Evolutionary conservation across 2,113 vertebrate genomes (phyloP).

Genomic region (Monopterus albus): DNA sequence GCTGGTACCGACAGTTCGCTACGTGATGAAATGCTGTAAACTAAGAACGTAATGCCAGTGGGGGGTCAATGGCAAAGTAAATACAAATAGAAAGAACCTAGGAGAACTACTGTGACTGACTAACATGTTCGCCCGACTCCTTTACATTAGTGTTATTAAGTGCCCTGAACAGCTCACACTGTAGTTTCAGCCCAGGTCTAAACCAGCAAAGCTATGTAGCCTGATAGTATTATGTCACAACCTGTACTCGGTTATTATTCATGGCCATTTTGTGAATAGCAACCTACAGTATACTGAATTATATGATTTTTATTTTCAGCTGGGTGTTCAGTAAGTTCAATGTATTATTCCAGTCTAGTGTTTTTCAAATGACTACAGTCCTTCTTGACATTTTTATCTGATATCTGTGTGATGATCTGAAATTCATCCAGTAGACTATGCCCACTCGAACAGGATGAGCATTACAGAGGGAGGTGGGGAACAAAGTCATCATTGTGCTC

Average conservation of each 20-base stretch:
- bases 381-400: conserved; percentile 1
- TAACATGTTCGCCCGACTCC: conserved; percentile 6
- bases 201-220: conserved; percentile 63
- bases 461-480: neutral
- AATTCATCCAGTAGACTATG: neutral
- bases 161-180: conserved; percentile 38
- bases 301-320: neutral
- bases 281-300: neutral
- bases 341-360: conserved; percentile 15
- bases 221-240: neutral
- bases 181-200: conserved; percentile 24
- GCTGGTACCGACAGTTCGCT: no score
- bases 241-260: conserved; percentile 2
- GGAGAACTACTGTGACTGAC: no score
- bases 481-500: no score
- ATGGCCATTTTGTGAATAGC: conserved; percentile 10
- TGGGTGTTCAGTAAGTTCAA: neutral
- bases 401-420: conserved; percentile 2
- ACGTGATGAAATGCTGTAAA: no score
- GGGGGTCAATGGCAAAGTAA: no score
- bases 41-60: no score
- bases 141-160: conserved; percentile 44
- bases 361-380: conserved; percentile 11
- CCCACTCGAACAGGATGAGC: neutral
- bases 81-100: no score